phyloP scores from a whole-genome alignment of 2,113 vertebrate species.

The Rhynchopsitta pachyrhyncha region DNA sequence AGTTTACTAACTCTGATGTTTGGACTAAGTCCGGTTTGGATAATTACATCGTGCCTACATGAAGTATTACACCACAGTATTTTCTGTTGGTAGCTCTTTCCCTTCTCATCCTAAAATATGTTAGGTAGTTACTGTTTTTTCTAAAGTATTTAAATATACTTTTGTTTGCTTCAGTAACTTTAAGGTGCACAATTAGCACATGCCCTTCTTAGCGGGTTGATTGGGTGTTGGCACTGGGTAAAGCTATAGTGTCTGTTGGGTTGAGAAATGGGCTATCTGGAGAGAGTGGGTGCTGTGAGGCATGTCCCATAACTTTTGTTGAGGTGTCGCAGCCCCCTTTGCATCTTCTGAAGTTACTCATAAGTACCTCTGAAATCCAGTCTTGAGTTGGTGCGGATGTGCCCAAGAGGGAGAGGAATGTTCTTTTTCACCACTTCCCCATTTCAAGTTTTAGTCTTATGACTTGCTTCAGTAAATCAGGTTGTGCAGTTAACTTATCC shows the following conservation, averaged over 20 bases:
- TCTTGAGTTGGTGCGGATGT: background rate
- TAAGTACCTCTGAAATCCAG: background rate
- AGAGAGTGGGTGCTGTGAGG: background rate
- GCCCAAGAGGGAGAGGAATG: background rate
- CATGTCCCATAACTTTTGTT: background rate
- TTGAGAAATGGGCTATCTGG: background rate
- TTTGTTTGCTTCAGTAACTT: background rate
- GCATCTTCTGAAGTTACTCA: background rate
- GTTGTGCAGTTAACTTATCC: background rate
- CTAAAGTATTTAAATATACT: background rate
- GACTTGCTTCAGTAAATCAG: background rate
- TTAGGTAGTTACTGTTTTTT: background rate
- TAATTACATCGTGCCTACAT: background rate
- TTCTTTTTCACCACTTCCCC: background rate
- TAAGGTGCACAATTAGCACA: background rate
- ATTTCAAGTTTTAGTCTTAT: slow-evolving; percentile 1
- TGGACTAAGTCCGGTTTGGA: background rate
- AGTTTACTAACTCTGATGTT: background rate
- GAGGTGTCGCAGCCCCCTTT: background rate
- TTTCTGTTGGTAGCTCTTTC: background rate
- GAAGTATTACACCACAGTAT: background rate
- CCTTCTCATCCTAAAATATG: background rate
- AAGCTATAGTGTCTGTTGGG: background rate
- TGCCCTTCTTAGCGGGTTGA: no score
- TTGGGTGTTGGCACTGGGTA: background rate